Conservation (phyloP, 2,113 vertebrate genomes). For the Rhea americana region DNA sequence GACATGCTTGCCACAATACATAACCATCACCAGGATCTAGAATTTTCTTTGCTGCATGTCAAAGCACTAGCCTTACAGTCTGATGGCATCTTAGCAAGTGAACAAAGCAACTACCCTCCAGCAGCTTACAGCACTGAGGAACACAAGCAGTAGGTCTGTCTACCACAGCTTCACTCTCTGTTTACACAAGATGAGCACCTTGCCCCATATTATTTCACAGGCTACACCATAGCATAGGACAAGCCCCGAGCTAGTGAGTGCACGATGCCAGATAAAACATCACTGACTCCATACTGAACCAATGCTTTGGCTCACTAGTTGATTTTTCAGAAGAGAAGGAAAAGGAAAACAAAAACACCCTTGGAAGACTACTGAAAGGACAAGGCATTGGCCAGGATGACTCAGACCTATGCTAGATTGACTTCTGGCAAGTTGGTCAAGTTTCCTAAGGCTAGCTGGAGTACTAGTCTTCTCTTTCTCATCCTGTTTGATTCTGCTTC, state of each 20-base stretch:
- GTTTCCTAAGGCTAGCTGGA: neutral
- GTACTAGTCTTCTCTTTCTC: neutral
- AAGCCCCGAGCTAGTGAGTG: neutral
- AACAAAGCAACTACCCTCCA: too few species aligned
- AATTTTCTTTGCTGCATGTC: too few species aligned
- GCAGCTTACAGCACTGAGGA: neutral
- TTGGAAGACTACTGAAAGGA: neutral
- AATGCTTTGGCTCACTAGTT: slow-evolving; percentile 9
- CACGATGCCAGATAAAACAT: neutral
- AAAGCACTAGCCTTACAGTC: too few species aligned
- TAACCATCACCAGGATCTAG: too few species aligned
- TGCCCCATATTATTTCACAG: neutral
- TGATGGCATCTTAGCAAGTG: too few species aligned
- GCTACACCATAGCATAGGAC: neutral
- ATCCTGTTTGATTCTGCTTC: neutral
- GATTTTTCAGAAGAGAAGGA: slow-evolving; percentile 30
- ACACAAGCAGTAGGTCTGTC: neutral
- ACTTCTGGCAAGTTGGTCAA: neutral
- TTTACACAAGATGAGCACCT: neutral
- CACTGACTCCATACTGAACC: slow-evolving; percentile 12
- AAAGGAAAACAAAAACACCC: slow-evolving; percentile 18
- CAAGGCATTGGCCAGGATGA: neutral
- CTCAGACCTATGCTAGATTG: neutral
- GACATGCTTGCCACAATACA: too few species aligned
- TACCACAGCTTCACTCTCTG: neutral